Base-by-base conservation (phyloP, 2,888 invertebrate genomes). In the Leptodirus hochenwartii region DNA sequence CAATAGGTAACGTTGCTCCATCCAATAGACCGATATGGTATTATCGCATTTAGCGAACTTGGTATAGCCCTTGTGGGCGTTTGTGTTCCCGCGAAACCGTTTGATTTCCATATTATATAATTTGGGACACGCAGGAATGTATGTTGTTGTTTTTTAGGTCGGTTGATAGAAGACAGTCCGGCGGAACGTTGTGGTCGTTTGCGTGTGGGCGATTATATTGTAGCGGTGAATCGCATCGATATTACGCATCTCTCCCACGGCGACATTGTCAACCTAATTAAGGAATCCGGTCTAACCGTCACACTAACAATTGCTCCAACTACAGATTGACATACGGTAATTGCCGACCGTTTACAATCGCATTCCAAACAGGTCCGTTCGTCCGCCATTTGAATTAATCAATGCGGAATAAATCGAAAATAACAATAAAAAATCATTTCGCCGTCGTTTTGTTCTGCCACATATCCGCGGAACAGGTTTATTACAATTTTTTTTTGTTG, bases 221-320 rank as follows among this genome's bases (percentile, higher is more conserved):
- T 95, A 28, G 90, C 91, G 27, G 95, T 96, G 20, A 96, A 96
- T 64, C 79, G 80, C 36, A 74, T 80, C 30, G 78, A 88, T 46
- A 91, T 96, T 40, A 74, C 82, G 36, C 78, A 81, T 49, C 69
- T 95, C 54, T 81, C 84, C 41, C 96, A 96, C 50, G 91, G 91
- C 17, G 91, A 95, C 48, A 91, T 96, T 34, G 95, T 96, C 3
- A 88, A 90, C 50, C 70, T 96, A 37, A 96, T 96, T 48, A 96
- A 95, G 56, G 91, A 87, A 50, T 93, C 93, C 1, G 95, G 95
- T 13, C 69, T 84, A 40, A 71, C 80, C 27, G 90, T 95, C 34
- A 82, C 85, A 0, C 62, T 87, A 29, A 85, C 82, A 9, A 84
- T 87, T 34, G 68, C 68, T 12, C 62, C 66, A 37, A 68, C 68